phyloP scores from a whole-genome alignment of 2,113 vertebrate genomes.

The Sceloporus undulatus region DNA sequence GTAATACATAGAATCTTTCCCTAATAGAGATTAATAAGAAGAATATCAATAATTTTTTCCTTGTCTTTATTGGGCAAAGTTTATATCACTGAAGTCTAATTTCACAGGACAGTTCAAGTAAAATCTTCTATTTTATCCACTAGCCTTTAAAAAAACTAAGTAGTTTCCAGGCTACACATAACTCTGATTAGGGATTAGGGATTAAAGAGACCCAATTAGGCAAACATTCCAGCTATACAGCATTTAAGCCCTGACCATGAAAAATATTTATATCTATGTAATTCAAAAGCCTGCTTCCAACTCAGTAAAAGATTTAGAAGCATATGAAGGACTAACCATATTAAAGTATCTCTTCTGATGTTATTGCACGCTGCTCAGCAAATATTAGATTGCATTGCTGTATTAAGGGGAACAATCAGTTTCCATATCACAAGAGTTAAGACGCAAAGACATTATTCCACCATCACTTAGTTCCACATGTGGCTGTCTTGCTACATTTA shows the following conservation, averaged over 20 bases:
- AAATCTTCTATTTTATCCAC: not conserved
- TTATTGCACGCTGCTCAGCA: not conserved
- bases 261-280: not conserved
- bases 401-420: not conserved
- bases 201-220: not conserved
- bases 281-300: not conserved
- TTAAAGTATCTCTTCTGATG: not conserved
- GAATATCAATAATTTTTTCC: not conserved
- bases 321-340: not conserved
- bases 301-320: not conserved
- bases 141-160: not conserved
- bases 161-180: not conserved
- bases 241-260: not conserved
- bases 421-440: not conserved
- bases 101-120: not conserved
- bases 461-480: not conserved
- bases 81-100: not conserved
- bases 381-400: not conserved
- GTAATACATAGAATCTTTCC: not conserved
- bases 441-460: not conserved
- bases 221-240: not conserved
- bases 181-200: not conserved
- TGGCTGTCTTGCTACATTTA: not conserved
- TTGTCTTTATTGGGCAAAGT: not conserved
- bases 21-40: not conserved